Evolutionary conservation across 2,888 invertebrate genomes (phyloP).

Genomic region (Pegoplata infirma): DNA sequence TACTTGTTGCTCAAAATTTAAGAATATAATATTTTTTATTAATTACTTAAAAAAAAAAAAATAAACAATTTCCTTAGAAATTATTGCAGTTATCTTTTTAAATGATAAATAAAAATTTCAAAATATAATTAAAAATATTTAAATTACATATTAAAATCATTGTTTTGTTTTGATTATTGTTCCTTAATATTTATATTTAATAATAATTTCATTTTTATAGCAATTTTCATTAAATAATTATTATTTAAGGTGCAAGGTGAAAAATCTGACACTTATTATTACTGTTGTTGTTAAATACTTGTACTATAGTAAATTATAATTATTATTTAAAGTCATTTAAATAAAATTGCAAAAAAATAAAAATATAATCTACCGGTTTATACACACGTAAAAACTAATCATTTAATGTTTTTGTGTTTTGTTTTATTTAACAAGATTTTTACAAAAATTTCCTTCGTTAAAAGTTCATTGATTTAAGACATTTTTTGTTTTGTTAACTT

Average conservation of each 20-base stretch:
- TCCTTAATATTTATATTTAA: neutral
- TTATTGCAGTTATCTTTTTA: neutral
- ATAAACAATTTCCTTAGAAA: too few relatives aligned
- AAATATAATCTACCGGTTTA: neutral
- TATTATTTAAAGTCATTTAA: neutral
- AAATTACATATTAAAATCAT: neutral
- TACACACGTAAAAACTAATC: neutral
- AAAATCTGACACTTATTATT: slow-evolving; percentile 40
- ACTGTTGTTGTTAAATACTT: neutral
- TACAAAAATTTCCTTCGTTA: neutral
- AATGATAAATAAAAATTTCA: neutral
- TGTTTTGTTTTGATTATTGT: neutral
- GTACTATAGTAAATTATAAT: neutral
- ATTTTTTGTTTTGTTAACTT: neutral
- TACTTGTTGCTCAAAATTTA: too few relatives aligned
- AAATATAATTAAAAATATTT: neutral
- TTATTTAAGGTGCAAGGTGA: slow-evolving; percentile 46
- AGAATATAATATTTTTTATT: too few relatives aligned
- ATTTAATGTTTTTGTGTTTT: neutral
- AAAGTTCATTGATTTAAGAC: neutral
- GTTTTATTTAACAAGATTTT: neutral
- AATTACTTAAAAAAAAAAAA: too few relatives aligned
- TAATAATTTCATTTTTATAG: slow-evolving; percentile 15
- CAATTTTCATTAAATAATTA: slow-evolving; percentile 33
- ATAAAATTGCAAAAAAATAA: neutral